Conservation (phyloP, 2,113 vertebrate species). For the Psephotus haematonotus region DNA sequence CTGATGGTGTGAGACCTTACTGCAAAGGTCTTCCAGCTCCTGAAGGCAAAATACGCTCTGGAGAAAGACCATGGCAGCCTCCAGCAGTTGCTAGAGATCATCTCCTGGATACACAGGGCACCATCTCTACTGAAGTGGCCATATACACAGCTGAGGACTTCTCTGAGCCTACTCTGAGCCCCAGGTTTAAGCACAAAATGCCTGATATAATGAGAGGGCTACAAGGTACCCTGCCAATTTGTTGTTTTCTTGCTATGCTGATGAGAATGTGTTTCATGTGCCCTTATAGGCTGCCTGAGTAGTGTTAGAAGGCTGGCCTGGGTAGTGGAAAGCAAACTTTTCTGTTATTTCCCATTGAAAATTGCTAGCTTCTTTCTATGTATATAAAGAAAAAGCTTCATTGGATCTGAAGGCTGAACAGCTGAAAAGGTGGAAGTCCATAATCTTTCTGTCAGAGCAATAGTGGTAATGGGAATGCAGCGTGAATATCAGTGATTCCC, state of each 20-base stretch:
- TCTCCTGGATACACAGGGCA: neutral
- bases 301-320: neutral
- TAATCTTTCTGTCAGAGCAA: neutral
- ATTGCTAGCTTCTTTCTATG: neutral
- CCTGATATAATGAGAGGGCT: neutral
- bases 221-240: neutral
- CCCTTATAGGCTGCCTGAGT: neutral
- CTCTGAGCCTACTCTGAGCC: neutral
- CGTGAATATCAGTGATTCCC: neutral
- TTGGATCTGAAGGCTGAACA: neutral
- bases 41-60: neutral
- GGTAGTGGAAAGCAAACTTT: neutral
- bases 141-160: neutral
- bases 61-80: neutral
- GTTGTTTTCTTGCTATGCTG: neutral
- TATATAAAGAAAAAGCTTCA: neutral
- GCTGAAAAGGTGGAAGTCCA: neutral
- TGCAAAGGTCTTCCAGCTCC: neutral
- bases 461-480: neutral
- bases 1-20: rapidly evolving
- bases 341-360: neutral
- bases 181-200: neutral
- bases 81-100: neutral
- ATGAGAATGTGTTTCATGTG: neutral
- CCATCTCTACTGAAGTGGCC: neutral